Percentiles rank a stretch among this genome's conserved stretches.
Conservation (phyloP, 2,113 vertebrate genomes). For the Ammodytes dubius region DNA sequence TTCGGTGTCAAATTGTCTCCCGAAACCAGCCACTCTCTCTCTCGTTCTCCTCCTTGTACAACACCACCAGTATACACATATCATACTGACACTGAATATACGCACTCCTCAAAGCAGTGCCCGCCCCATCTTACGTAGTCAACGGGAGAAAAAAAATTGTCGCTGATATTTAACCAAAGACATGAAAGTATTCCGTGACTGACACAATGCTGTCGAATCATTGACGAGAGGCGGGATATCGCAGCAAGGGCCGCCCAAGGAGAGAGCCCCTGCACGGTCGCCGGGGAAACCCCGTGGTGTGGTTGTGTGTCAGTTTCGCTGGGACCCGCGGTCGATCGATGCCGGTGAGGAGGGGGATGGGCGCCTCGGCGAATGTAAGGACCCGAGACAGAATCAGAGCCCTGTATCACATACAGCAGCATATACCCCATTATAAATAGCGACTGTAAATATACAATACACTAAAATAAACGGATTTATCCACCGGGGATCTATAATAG, state of each 20-base stretch:
- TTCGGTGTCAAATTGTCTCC: slow-evolving; percentile 51
- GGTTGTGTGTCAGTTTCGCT: slow-evolving; percentile 93
- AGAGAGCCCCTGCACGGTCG: slow-evolving; percentile 89
- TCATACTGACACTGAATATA: slow-evolving; percentile 49
- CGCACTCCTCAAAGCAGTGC: slow-evolving; percentile 51
- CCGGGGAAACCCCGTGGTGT: slow-evolving; percentile 92
- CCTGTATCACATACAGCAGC: slow-evolving; percentile 85
- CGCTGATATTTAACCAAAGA: slow-evolving; percentile 54
- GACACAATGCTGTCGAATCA: slow-evolving; percentile 79
- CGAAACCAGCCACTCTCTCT: slow-evolving; percentile 61
- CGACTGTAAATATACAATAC: slow-evolving; percentile 82
- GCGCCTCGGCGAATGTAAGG: slow-evolving; percentile 85
- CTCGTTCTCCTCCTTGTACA: slow-evolving; percentile 41
- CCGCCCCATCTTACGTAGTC: slow-evolving; percentile 70
- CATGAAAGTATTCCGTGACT: slow-evolving; percentile 31
- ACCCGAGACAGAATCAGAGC: slow-evolving; percentile 86
- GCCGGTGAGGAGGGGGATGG: slow-evolving; percentile 94
- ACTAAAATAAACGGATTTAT: slow-evolving; percentile 80
- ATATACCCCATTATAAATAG: slow-evolving; percentile 84
- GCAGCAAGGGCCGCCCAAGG: slow-evolving; percentile 67
- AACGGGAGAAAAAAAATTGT: slow-evolving; percentile 48
- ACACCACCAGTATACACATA: slow-evolving; percentile 56
- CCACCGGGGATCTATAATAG: slow-evolving; percentile 71
- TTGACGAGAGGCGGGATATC: slow-evolving; percentile 62
- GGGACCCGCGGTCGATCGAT: slow-evolving; percentile 87